Base-by-base conservation (phyloP, 2,113 vertebrate genomes). In the Macroglossus sobrinus region DNA sequence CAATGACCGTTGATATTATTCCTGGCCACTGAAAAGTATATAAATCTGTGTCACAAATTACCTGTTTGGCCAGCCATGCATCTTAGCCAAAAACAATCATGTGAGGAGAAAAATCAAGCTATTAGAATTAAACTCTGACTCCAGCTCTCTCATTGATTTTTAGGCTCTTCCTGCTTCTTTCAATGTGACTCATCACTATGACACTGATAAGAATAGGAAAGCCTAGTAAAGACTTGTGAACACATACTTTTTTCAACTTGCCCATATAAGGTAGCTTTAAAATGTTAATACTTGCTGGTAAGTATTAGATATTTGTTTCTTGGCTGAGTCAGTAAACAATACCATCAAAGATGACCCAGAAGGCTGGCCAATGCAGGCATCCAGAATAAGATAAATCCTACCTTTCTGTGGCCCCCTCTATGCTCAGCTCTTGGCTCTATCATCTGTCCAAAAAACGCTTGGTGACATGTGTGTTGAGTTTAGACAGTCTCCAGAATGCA, bases 401-500 rank as follows among this genome's bases (percentile, higher is more conserved):
- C 35, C 14, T 12, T 30, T 55, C 63, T 22, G 43, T 19, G 50
- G 12, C 15, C 50, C 78, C 43, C 0, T 9, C 64, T 22, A 1
- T 3, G 33, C 33, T 63, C 45, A 28, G 59, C 40, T 50, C 57
- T 43, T 4, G 3, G 78, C 80, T 13, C 75, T 2, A 0, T 24
- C 38, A 43, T 12, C 35, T 33, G 11, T 4, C 22, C 43, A 63
- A 57, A 33, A 53, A 53, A 59, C 7, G 1, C 72, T 14, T 55
- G n/a, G 57, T 30, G 5, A 33, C 43, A 0, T 2, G 2, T 38
- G 45, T 5, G 14, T 6, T 4, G 19, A 19, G 7, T n/a, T 53
- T 11, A 30, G 4, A 9, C 1, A 30, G 19, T 6, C 24, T 45
- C 45, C 5, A 12, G 33, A 45, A 64, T 6, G 40, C 45, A 66